Evolutionary conservation across 2,797 vertebrate genomes (phyloP), one percentile per base, ranked within the genome.

Genomic region (Epinephelus coioides): DNA sequence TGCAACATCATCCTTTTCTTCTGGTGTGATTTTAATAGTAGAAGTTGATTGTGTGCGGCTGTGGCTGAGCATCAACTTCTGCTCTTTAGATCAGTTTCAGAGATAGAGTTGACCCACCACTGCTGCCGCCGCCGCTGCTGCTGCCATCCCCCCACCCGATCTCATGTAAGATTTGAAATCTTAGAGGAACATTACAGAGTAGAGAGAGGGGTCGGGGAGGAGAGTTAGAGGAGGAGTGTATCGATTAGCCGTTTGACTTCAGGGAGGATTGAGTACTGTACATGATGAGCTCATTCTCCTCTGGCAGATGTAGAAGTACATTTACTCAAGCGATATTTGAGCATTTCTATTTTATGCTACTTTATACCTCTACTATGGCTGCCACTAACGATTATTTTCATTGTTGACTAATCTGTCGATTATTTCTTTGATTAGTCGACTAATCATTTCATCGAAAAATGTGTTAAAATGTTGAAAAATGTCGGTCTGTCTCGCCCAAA

Each of bases 101-200:
- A 73, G 82, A 85, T 79, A 56, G 21, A 77, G 53, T 69, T 66
- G 38, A 77, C 40, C 51, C 67, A 21, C 27, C 1, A 1, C 75
- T 21, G 25, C 61, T 38, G 60, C 68, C 44, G 60, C 68, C 2
- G 50, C 38, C 47, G 5, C 65, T 38, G 9, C 6, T 47, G 6
- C 62, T 18, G 17, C 7, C 8, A 19, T 56, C 54, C 50, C 50
- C 18, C 18, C 21, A 2, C 14, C 43, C 5, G 4, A 81, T 84
- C 73, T 76, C 66, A 68, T 88, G 75, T 86, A 17, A 80, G 59
- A 75, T 71, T 38, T 61, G 70, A 78, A 55, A 76, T 70, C 69
- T 82, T 63, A 81, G 66, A 79, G 27, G 51, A 75, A 59, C 71
- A 62, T 76, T 60, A 60, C 50, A 66, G 21, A 23, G 55, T 25